Conservation (phyloP, 35 echinoderm and acorn worm species). For the Ophiothrix spiculata region DNA sequence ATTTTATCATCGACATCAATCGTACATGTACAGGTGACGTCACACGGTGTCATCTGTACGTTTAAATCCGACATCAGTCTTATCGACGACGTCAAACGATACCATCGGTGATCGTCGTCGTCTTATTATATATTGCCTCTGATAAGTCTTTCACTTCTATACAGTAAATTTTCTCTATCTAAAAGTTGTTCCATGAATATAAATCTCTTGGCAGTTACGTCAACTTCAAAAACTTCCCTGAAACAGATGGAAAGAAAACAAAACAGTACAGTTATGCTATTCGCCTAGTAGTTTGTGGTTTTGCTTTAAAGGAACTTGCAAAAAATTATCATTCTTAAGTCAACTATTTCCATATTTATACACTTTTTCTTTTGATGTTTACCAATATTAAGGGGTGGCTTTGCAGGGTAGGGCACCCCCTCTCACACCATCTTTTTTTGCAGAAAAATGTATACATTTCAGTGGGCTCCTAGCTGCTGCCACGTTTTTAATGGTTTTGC, state of each 20-base stretch:
- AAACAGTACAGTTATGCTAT: not conserved
- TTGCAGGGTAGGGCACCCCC: not conserved
- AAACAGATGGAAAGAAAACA: not conserved
- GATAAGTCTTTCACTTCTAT: not conserved
- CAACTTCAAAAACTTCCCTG: not conserved
- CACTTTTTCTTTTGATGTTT: not conserved
- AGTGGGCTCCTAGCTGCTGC: no score
- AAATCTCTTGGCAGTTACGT: not conserved
- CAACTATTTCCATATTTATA: not conserved
- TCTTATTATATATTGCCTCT: no score
- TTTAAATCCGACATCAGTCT: no score
- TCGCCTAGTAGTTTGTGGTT: not conserved
- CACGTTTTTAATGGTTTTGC: no score
- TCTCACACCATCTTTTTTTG: no score
- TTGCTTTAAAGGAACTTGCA: not conserved
- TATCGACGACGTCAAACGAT: no score
- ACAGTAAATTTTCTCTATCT: not conserved
- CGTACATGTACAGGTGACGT: no score
- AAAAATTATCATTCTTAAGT: not conserved
- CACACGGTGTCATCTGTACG: no score
- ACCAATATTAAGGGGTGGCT: not conserved
- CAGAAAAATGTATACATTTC: no score
- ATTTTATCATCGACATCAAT: no score
- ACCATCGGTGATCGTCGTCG: not conserved
- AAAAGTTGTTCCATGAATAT: not conserved